A percentile compares a stretch with the other conserved stretches of the same genome.
These are phyloP conservation scores for Pterocles orientalis DNA, from an alignment of 2,113 vertebrate species.

Conservation along the genomic window DNA sequence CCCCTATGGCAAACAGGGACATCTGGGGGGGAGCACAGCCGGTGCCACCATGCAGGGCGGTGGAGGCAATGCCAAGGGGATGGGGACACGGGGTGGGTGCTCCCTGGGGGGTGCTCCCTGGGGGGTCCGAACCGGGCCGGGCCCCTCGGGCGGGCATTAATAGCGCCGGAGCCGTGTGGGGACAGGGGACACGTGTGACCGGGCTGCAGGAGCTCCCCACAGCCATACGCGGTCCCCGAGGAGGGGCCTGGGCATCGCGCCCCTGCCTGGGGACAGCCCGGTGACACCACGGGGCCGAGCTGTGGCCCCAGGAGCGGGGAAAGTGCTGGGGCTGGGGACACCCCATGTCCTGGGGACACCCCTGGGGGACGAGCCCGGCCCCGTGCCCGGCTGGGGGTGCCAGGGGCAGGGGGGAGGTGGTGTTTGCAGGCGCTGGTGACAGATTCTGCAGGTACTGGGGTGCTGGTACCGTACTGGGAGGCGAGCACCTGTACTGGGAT, in stretches of 20 bases:
- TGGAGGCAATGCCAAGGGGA: too few relatives aligned
- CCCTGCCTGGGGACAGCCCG: background rate
- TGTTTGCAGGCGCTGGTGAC: background rate
- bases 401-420: too few relatives aligned
- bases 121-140: too few relatives aligned
- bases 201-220: background rate
- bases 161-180: fast-evolving
- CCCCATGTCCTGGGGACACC: background rate
- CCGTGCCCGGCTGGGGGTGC: background rate
- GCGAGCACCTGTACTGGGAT: too few relatives aligned
- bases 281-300: background rate
- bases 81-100: too few relatives aligned
- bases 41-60: too few relatives aligned
- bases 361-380: fast-evolving
- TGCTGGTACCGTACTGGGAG: too few relatives aligned
- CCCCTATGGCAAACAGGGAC: too few relatives aligned
- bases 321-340: fast-evolving
- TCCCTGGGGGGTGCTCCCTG: too few relatives aligned
- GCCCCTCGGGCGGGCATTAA: background rate
- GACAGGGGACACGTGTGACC: background rate
- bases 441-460: too few relatives aligned
- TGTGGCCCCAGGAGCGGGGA: fast-evolving
- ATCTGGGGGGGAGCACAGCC: too few relatives aligned
- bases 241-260: background rate
- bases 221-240: fast-evolving